Percentiles rank a stretch among this genome's conserved stretches.
These are phyloP conservation scores for Bovichtus diacanthus DNA, from an alignment of 2,797 vertebrate species.

Conservation along the genomic window DNA sequence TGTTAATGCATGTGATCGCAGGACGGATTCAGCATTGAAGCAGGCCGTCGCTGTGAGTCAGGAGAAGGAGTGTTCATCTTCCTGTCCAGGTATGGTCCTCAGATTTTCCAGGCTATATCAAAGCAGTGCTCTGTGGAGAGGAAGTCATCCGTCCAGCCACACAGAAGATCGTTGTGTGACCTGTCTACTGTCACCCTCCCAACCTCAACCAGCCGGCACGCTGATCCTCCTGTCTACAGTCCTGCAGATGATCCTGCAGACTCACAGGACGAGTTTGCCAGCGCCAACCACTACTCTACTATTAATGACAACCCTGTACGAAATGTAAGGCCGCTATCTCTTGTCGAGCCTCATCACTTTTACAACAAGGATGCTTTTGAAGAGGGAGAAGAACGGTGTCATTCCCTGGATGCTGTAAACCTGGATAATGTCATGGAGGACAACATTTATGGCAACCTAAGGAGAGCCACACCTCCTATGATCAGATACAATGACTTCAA, in stretches of 20 bases:
- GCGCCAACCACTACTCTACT: constrained; percentile 71
- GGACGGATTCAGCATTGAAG: constrained; percentile 90
- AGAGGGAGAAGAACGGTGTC: constrained; percentile 31
- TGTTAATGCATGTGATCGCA: constrained; percentile 66
- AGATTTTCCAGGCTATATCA: constrained; percentile 84
- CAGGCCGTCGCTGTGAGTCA: constrained; percentile 90
- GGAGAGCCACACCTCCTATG: constrained; percentile 7
- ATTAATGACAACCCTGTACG: constrained; percentile 43
- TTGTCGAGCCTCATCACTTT: constrained; percentile 29
- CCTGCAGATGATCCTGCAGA: not conserved
- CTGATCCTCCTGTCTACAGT: constrained; percentile 19
- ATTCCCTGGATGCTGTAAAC: constrained; percentile 33
- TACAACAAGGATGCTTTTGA: constrained; percentile 28
- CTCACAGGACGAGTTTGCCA: not conserved
- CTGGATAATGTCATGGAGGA: constrained; percentile 39
- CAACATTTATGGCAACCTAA: constrained; percentile 60
- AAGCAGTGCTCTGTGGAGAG: constrained; percentile 53
- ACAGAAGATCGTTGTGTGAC: constrained; percentile 40
- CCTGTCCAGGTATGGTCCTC: constrained; percentile 76
- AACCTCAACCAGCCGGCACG: constrained; percentile 17
- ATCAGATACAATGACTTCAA: constrained; percentile 4
- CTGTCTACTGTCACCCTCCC: constrained; percentile 14
- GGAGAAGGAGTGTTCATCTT: constrained; percentile 91
- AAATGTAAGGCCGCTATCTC: constrained; percentile 1
- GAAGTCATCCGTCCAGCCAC: not conserved